Conservation (phyloP, 2,888 invertebrate genomes). For the Torymus texanus region DNA sequence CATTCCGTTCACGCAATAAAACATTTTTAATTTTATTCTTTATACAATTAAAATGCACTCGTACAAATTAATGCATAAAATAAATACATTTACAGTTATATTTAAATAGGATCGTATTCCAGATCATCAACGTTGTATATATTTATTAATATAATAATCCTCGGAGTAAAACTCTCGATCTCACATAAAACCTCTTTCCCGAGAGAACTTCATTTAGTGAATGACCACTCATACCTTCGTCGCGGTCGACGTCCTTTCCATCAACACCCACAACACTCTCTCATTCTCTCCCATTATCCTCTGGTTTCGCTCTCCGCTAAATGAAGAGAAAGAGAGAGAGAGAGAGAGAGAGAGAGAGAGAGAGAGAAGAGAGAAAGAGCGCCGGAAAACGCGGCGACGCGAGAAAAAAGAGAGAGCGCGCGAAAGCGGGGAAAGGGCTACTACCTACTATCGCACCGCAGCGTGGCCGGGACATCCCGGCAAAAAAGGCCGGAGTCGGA, state of each 20-base stretch:
- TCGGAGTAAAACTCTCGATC: background rate
- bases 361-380: constrained; percentile 42
- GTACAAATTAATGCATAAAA: too few relatives aligned
- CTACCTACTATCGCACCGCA: background rate
- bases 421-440: constrained; percentile 48
- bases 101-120: too few relatives aligned
- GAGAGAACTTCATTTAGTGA: background rate
- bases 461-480: constrained; percentile 55
- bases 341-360: constrained; percentile 44
- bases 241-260: background rate
- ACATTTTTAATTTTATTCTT: too few relatives aligned
- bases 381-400: constrained; percentile 17
- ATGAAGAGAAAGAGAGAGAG: constrained; percentile 45
- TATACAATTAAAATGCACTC: too few relatives aligned
- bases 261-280: background rate
- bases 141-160: too few relatives aligned
- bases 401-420: constrained; percentile 43
- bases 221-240: constrained; percentile 29
- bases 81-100: too few relatives aligned
- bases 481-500: constrained; percentile 60
- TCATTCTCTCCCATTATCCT: constrained; percentile 1
- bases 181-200: background rate
- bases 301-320: constrained; percentile 1
- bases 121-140: too few relatives aligned
- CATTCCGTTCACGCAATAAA: too few relatives aligned